phyloP scores from a whole-genome alignment of 2,113 vertebrate species.

The Panthera leo region DNA sequence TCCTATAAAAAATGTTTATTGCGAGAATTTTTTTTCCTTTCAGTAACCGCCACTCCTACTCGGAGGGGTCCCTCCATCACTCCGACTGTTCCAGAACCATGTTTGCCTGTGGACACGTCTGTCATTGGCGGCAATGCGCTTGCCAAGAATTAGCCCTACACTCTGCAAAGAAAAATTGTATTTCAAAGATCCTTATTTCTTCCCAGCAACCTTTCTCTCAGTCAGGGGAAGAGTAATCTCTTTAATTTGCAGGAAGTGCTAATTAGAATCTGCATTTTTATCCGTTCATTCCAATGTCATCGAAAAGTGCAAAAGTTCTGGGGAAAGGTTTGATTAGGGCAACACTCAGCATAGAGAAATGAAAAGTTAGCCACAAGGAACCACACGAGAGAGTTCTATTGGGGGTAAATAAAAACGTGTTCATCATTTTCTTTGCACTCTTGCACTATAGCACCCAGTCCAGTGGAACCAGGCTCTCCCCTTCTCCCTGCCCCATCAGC shows the following conservation, averaged over 20 bases:
- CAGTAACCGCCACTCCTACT: neutral
- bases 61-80: neutral
- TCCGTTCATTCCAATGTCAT: constrained; percentile 17
- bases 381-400: neutral
- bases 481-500: neutral
- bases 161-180: neutral
- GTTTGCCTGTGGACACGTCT: neutral
- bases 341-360: neutral
- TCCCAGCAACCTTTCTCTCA: constrained; percentile 30
- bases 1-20: constrained; percentile 66
- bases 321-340: constrained; percentile 49
- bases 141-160: neutral
- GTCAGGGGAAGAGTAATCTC: constrained; percentile 21
- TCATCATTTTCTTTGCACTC: neutral
- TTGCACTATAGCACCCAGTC: neutral
- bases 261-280: constrained; percentile 59
- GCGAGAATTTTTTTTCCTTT: constrained; percentile 26
- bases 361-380: neutral
- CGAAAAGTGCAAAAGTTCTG: constrained; percentile 4
- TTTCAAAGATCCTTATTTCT: constrained; percentile 22
- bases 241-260: constrained; percentile 63
- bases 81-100: no score
- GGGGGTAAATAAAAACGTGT: constrained; percentile 21
- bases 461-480: neutral
- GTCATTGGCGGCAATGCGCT: neutral